phyloP scores from a whole-genome alignment of 2,113 vertebrate genomes.

The Holacanthus passer region DNA sequence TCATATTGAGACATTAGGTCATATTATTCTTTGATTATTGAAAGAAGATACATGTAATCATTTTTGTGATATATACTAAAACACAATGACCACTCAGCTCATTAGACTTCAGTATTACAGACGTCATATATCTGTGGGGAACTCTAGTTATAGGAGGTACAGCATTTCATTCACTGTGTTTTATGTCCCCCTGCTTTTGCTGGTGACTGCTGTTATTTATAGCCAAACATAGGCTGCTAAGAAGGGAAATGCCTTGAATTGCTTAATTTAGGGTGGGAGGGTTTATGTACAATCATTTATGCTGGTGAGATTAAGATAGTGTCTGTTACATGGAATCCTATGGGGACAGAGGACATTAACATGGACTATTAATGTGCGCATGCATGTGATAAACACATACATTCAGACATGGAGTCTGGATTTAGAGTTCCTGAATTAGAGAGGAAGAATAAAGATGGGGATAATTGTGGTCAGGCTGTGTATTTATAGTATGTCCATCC shows the following conservation, averaged over 20 bases:
- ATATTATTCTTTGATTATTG: neutral
- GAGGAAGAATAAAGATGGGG: conserved; percentile 39
- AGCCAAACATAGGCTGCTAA: conserved; percentile 24
- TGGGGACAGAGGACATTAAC: conserved; percentile 48
- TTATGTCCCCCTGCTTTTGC: conserved; percentile 6
- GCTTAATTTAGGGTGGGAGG: conserved; percentile 32
- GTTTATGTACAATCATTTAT: conserved; percentile 46
- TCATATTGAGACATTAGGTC: neutral
- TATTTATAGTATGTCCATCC: conserved; percentile 76
- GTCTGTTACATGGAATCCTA: conserved; percentile 18
- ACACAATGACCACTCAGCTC: neutral
- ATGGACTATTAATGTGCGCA: conserved; percentile 25
- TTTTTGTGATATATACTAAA: neutral
- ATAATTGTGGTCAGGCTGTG: conserved; percentile 49
- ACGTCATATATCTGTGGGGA: neutral
- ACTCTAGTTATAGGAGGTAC: conserved; percentile 1
- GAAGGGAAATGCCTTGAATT: conserved; percentile 33
- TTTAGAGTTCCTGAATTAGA: conserved; percentile 67
- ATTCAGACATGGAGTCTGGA: conserved; percentile 25
- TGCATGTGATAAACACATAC: conserved; percentile 20
- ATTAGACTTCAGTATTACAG: conserved; percentile 7
- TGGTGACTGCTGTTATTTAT: conserved; percentile 42
- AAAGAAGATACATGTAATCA: neutral
- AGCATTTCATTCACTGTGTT: neutral
- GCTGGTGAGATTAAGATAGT: conserved; percentile 56